Base-by-base conservation (phyloP, 2,888 invertebrate species). In the Melanostoma scalare region DNA sequence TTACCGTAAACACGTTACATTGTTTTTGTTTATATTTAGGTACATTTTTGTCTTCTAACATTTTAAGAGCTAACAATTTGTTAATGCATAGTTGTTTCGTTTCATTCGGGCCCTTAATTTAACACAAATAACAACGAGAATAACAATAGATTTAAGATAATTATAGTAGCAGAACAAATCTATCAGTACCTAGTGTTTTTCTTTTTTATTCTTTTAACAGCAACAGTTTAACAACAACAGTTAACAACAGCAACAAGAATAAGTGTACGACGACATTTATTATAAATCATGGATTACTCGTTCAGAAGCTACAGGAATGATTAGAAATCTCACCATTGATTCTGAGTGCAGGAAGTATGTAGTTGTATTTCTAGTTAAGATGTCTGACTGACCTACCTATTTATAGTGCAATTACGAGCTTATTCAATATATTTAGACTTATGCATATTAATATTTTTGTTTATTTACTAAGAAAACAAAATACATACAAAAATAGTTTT, bases 111-210 rank as follows among this genome's bases (percentile, higher is more conserved):
- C 67, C 60, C 77, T 77, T 77, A 74, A 60, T 85, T 63, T 46
- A 77, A 82, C 69, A 79, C 78, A 73, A 82, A 82, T 78, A 74
- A 82, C 78, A 82, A 78, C 82, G 78, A 69, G 63, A 74, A 60
- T 73, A 82, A 82, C 82, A 73, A 82, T 68, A 73, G 65, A 67
- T 48, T 9, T n/a, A 61, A 35, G 4, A 30, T 50, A 42, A 69
- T 68, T 82, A 61, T 73, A 81, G n/a, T 68, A 77, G 72, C 58
- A 77, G 78, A 60, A 63, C 40, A 78, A 78, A 69, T 77, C 72
- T 68, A 53, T 69, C 42, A 50, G 31, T 50, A 20, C 20, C 20
- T 63, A 63, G 56, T 42, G 3, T 44, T 44, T 44, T 9, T 9
- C 4, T 44, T 35, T 44, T 35, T n/a, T n/a, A n/a, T n/a, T 67